Base-by-base conservation (phyloP, 2,888 invertebrate species). In the Ecliptopera silaceata region DNA sequence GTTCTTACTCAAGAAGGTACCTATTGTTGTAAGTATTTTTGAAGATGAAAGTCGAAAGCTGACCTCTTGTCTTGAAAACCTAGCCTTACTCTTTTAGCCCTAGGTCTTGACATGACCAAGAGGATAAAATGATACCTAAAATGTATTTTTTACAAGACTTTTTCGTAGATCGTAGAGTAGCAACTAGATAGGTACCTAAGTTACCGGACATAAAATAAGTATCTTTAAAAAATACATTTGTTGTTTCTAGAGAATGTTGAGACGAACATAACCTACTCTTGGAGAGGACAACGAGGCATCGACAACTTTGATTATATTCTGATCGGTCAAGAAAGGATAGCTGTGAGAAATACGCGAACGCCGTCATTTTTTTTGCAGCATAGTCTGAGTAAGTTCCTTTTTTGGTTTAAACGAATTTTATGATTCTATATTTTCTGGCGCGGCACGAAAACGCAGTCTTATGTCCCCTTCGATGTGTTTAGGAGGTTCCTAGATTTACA, bases 161-260 rank as follows among this genome's bases (percentile, higher is more conserved):
- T 22, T 22, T 22, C 22, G 4, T 22, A n/a, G n/a, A n/a, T 22
- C 22, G 22, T 5, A 22, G 22, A 22, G 22, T 22, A 6, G 6
- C 6, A 22, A 26, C 26, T 6, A n/a, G n/a, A n/a, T 26, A 26
- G 6, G 26, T n/a, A n/a, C n/a, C n/a, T n/a, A n/a, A 26, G 26
- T 26, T n/a, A n/a, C n/a, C n/a, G 3, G 26, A 26, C 1, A 2
- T 8, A 26, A 26, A 6, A 6, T 26, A 26, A 6, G 10, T 8
- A 26, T 8, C 5, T 65, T 69, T 64, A 62, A 50, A n/a, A n/a
- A n/a, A n/a, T n/a, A n/a, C n/a, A n/a, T n/a, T n/a, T n/a, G n/a
- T n/a, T n/a, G n/a, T n/a, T n/a, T n/a, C n/a, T n/a, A 90, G 90
- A 80, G 44, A 78, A 81, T n/a, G 82, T 80, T 0, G 86, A 88